These are phyloP conservation scores for Archips crataeganus DNA, from an alignment of 2,888 invertebrate species.

Conservation along the genomic window DNA sequence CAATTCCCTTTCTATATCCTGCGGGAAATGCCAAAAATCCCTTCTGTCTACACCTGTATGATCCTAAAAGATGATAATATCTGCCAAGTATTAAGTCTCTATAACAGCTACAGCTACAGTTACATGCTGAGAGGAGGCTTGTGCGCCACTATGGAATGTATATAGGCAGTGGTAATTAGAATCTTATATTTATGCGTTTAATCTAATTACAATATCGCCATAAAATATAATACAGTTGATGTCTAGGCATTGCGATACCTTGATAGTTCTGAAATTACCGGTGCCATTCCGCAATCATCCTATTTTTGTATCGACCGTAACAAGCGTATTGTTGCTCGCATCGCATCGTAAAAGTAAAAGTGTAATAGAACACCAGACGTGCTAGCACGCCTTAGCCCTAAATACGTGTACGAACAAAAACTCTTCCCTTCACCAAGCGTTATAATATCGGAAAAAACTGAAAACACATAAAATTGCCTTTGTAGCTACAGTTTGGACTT, in stretches of 20 bases:
- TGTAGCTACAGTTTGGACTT: conserved; percentile 59
- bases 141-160: too few species aligned
- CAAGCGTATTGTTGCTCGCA: conserved; percentile 9
- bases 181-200: too few species aligned
- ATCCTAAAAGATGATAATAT: too few species aligned
- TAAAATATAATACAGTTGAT: too few species aligned
- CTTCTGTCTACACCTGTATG: too few species aligned
- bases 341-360: conserved; percentile 25
- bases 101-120: too few species aligned
- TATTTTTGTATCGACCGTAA: conserved; percentile 11
- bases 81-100: too few species aligned
- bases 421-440: conserved; percentile 26
- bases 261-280: not conserved
- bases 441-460: conserved; percentile 49
- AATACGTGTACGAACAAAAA: conserved; percentile 29
- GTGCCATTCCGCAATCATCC: not conserved
- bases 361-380: conserved; percentile 28
- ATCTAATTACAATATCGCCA: too few species aligned
- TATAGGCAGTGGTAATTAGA: too few species aligned
- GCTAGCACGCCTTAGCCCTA: conserved; percentile 17
- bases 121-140: too few species aligned
- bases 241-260: not conserved
- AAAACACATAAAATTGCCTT: conserved; percentile 58
- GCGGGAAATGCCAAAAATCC: too few species aligned
- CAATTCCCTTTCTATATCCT: too few species aligned